phyloP scores from a whole-genome alignment of 1,140 invertebrate species.

The Drosophila ercepeae region DNA sequence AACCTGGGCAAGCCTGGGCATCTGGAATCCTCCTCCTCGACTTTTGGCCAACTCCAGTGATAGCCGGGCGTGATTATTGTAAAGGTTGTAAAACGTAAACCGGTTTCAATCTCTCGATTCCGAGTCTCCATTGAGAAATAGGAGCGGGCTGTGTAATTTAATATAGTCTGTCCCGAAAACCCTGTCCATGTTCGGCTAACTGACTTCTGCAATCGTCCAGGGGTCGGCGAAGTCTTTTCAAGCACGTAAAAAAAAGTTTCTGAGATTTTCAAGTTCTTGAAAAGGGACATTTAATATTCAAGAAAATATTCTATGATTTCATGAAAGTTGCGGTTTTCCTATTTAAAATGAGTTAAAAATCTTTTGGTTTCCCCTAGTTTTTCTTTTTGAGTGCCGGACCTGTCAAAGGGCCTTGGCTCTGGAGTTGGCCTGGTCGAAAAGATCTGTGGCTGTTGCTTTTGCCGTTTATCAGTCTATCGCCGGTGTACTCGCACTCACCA shows the following conservation, averaged over 20 bases:
- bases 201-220: slow-evolving; percentile 64
- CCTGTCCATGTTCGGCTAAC: slow-evolving; percentile 77
- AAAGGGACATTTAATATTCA: no score
- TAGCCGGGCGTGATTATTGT: slow-evolving; percentile 45
- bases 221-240: background rate
- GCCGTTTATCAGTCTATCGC: slow-evolving; percentile 77
- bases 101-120: slow-evolving; percentile 22
- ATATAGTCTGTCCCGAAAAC: slow-evolving; percentile 74
- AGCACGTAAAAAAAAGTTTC: background rate
- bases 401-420: slow-evolving; percentile 51
- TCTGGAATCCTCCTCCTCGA: slow-evolving; percentile 8
- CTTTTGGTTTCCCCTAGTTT: no score
- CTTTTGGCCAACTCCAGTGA: slow-evolving; percentile 43
- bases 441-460: slow-evolving; percentile 42
- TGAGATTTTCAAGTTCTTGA: no score
- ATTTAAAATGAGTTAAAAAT: no score
- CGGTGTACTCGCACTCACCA: slow-evolving; percentile 66
- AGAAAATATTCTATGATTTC: no score
- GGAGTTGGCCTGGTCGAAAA: slow-evolving; percentile 11
- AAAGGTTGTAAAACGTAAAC: slow-evolving; percentile 52
- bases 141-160: slow-evolving; percentile 70
- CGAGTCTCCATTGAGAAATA: slow-evolving; percentile 54
- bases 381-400: slow-evolving; percentile 31
- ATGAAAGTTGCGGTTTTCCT: no score
- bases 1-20: slow-evolving; percentile 1